Base-by-base conservation (phyloP, 2,888 invertebrate genomes). In the Lepetodrilus schrolli region DNA sequence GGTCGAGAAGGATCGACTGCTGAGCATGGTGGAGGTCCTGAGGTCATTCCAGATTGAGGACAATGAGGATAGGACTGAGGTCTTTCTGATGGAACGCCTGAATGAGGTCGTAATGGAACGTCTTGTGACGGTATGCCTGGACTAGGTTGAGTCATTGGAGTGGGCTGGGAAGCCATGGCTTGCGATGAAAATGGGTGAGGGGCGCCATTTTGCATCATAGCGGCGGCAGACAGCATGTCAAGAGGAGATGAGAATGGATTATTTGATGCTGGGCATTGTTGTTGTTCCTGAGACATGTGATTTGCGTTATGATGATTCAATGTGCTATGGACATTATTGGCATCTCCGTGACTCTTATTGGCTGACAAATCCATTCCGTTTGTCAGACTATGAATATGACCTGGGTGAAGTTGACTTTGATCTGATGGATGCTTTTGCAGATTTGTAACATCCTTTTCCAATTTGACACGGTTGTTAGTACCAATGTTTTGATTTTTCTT, bases 191-290 rank as follows among this genome's bases (percentile, higher is more conserved):
- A 38, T 17, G 51, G 13, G 7, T 38, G 58, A 30, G 71, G 58
- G 37, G 70, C 7, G 68, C 38, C 34, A 75, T 72, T 30, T 30
- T 58, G 58, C 47, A 38, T 68, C 26, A 68, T 43, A 13, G 68
- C 79, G 50, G 81, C 83, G 48, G 82, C 77, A 1, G 82, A 82
- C 43, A 84, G 68, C 50, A 83, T 66, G 72, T 83, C 78, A 10
- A 83, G 74, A 10, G 83, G 83, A 10, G 82, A 82, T n/a, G 74
- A 34, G 66, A 72, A 73, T 20, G 72, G 34, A 37, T 66, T 50
- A 13, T 48, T n/a, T 10, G 38, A 58, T 36, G 30, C 26, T 10
- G 58, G 43, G n/a, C n/a, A n/a, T 38, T 43, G 68, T 43, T 68
- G 43, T 38, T 13, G 43, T 66, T 72, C 34, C 21, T 65, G 66